A percentile compares a stretch with the other conserved stretches of the same genome.
These are phyloP conservation scores for Mesoclemmys tuberculata DNA, from an alignment of 2,113 vertebrate species.

Conservation along the genomic window DNA sequence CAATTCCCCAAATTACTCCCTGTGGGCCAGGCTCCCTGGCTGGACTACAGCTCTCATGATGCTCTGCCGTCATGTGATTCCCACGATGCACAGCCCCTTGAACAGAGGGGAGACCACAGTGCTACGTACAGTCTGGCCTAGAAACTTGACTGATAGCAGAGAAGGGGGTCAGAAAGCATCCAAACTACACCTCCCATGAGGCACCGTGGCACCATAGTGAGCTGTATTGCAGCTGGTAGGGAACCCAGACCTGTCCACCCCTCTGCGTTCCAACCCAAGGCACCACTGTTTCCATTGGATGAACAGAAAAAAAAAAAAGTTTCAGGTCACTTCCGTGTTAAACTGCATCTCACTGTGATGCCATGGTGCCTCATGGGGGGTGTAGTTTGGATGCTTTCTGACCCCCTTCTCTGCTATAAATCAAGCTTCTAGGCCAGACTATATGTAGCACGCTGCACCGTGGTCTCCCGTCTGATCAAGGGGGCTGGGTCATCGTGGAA, in stretches of 20 bases:
- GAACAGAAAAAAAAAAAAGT: too few relatives aligned
- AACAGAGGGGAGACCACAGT: not conserved
- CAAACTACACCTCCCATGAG: not conserved
- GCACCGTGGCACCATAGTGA: not conserved
- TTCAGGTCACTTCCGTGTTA: not conserved
- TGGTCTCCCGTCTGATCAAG: not conserved
- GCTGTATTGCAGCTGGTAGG: too few relatives aligned
- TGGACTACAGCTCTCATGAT: not conserved
- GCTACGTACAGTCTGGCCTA: not conserved
- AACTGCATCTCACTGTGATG: not conserved
- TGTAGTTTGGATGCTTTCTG: not conserved
- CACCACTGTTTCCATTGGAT: too few relatives aligned
- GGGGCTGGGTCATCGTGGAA: not conserved
- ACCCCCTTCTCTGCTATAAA: too few relatives aligned
- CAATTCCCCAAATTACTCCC: not conserved
- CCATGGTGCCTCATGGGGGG: not conserved
- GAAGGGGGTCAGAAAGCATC: not conserved
- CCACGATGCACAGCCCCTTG: not conserved
- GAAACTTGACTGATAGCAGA: not conserved
- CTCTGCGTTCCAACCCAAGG: too few relatives aligned
- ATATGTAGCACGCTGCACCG: too few relatives aligned
- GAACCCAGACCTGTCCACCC: too few relatives aligned
- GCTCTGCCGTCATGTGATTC: not conserved
- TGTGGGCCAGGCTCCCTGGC: not conserved
- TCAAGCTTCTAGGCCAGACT: not conserved